Conservation (phyloP, 2,888 invertebrate species). For the Euproctis similis region DNA sequence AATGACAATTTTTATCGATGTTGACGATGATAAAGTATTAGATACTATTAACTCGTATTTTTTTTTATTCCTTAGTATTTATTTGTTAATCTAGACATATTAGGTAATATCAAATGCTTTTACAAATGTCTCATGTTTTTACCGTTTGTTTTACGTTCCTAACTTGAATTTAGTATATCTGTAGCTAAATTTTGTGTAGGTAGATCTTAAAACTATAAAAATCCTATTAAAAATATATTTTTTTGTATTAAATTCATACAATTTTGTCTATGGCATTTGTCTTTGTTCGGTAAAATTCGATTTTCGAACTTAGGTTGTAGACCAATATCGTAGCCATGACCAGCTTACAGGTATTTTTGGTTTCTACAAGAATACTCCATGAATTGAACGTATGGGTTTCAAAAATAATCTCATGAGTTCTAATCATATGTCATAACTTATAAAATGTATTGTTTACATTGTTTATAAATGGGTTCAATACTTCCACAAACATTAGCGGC, state of each 20-base stretch:
- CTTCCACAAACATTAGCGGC: constrained; percentile 63
- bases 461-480: constrained; percentile 56
- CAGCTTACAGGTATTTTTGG: too few species aligned
- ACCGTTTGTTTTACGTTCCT: constrained; percentile 27
- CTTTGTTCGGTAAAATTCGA: too few species aligned
- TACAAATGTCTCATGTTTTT: constrained; percentile 14
- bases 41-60: too few species aligned
- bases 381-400: too few species aligned
- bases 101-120: constrained; percentile 10
- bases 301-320: too few species aligned
- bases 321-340: too few species aligned
- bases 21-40: constrained; percentile 19
- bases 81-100: too few species aligned
- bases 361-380: too few species aligned
- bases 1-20: constrained; percentile 15
- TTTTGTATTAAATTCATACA: too few species aligned
- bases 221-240: constrained; percentile 32
- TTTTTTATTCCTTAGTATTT: too few species aligned
- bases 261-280: too few species aligned
- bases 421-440: constrained; percentile 44
- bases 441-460: constrained; percentile 53
- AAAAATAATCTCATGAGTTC: constrained; percentile 30
- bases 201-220: constrained; percentile 39
- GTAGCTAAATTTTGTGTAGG: constrained; percentile 43
- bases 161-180: constrained; percentile 33